These are phyloP conservation scores for Elmis aenea DNA, from an alignment of 2,888 invertebrate species.

Conservation along the genomic window DNA sequence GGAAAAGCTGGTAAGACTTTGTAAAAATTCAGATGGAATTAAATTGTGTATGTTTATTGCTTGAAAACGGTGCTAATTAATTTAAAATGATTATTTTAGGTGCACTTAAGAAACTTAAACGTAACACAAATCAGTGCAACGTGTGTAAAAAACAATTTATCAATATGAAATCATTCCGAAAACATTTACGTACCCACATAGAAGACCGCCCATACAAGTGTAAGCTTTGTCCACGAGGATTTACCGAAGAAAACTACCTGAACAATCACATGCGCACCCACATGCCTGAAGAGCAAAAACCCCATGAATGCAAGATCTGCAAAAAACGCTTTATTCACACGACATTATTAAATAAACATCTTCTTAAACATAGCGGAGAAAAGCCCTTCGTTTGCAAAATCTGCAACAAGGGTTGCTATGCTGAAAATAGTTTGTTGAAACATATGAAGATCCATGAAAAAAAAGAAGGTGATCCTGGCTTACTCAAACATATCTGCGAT, in stretches of 20 bases:
- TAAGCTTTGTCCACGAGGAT: constrained; percentile 43
- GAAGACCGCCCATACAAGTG: constrained; percentile 46
- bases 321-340: constrained; percentile 47
- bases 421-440: constrained; percentile 46
- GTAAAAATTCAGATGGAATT: constrained; percentile 3
- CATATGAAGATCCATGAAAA: constrained; percentile 49
- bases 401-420: constrained; percentile 45
- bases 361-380: constrained; percentile 47
- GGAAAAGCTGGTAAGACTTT: constrained; percentile 30
- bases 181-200: constrained; percentile 48
- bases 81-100: constrained; percentile 6
- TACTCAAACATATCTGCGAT: constrained; percentile 47
- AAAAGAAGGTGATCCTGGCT: constrained; percentile 45
- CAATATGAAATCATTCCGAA: constrained; percentile 45
- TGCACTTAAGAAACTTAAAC: constrained; percentile 38
- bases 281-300: constrained; percentile 47
- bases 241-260: constrained; percentile 47
- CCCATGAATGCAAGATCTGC: constrained; percentile 47
- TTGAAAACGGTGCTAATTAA: not conserved
- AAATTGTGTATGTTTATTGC: not conserved
- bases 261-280: constrained; percentile 47
- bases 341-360: constrained; percentile 46
- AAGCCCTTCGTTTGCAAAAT: constrained; percentile 49
- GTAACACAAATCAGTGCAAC: constrained; percentile 43
- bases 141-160: constrained; percentile 48